These are phyloP conservation scores for Ameiurus melas DNA, from an alignment of 2,113 vertebrate genomes.

Conservation along the genomic window DNA sequence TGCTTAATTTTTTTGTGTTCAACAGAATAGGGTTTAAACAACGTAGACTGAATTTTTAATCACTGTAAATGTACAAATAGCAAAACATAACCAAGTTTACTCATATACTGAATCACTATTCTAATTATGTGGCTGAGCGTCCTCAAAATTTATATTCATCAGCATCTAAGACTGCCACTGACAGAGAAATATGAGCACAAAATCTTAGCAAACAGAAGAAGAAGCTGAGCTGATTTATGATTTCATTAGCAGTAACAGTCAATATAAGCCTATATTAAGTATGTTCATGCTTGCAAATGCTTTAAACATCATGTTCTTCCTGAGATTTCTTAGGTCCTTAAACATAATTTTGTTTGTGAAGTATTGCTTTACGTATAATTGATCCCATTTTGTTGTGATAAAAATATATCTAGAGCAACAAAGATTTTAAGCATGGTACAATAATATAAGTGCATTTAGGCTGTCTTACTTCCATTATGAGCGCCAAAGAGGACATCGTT, in stretches of 20 bases:
- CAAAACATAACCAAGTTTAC: slow-evolving; percentile 20
- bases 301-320: slow-evolving; percentile 33
- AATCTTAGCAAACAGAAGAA: slow-evolving; percentile 29
- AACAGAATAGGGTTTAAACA: background rate
- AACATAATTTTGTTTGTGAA: slow-evolving; percentile 23
- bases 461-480: background rate
- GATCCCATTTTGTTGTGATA: background rate
- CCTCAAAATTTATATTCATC: slow-evolving; percentile 39
- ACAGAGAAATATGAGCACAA: slow-evolving; percentile 41
- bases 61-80: slow-evolving; percentile 13
- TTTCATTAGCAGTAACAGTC: slow-evolving; percentile 46
- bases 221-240: slow-evolving; percentile 42
- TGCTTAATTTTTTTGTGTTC: background rate
- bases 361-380: background rate
- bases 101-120: slow-evolving; percentile 11
- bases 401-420: background rate
- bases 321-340: slow-evolving; percentile 28
- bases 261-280: slow-evolving; percentile 24
- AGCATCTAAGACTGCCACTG: slow-evolving; percentile 30
- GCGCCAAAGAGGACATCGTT: background rate
- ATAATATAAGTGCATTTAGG: background rate
- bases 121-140: background rate
- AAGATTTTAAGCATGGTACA: background rate
- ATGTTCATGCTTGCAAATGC: slow-evolving; percentile 29
- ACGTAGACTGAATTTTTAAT: background rate